Conservation (phyloP, 2,888 invertebrate species). For the Synanthedon andrenaeformis region DNA sequence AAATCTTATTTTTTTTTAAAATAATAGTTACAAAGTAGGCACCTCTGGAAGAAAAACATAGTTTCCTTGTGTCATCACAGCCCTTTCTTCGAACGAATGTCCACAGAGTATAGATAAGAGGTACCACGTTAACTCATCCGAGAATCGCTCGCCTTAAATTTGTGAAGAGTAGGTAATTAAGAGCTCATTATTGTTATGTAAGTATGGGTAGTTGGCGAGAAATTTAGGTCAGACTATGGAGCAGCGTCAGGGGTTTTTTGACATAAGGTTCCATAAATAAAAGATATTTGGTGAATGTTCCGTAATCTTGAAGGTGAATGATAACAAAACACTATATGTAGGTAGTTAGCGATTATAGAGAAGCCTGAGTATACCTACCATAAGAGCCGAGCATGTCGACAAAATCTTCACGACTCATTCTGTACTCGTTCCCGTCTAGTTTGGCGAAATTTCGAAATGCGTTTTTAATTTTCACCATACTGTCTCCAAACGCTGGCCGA, state of each 20-base stretch:
- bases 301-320: too few species aligned
- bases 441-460: slow-evolving; percentile 59
- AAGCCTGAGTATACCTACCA: slow-evolving; percentile 17
- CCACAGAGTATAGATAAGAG: slow-evolving; percentile 46
- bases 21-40: not conserved
- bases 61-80: slow-evolving; percentile 28
- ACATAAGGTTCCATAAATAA: too few species aligned
- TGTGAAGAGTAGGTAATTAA: not conserved
- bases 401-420: slow-evolving; percentile 47
- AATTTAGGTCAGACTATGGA: too few species aligned
- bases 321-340: too few species aligned
- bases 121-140: slow-evolving; percentile 42
- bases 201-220: too few species aligned
- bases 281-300: too few species aligned
- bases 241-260: too few species aligned
- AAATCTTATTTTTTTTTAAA: not conserved
- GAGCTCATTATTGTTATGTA: too few species aligned
- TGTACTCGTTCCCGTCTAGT: slow-evolving; percentile 15
- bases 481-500: slow-evolving; percentile 71
- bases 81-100: slow-evolving; percentile 49
- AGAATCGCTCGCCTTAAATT: slow-evolving; percentile 42
- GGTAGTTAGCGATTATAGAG: too few species aligned
- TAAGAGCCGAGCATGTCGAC: slow-evolving; percentile 41
- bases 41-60: slow-evolving; percentile 54
- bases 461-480: slow-evolving; percentile 41